Percentiles rank a stretch among this genome's conserved stretches.
phyloP scores from a whole-genome alignment of 2,113 vertebrate species.

The Platanista minor region DNA sequence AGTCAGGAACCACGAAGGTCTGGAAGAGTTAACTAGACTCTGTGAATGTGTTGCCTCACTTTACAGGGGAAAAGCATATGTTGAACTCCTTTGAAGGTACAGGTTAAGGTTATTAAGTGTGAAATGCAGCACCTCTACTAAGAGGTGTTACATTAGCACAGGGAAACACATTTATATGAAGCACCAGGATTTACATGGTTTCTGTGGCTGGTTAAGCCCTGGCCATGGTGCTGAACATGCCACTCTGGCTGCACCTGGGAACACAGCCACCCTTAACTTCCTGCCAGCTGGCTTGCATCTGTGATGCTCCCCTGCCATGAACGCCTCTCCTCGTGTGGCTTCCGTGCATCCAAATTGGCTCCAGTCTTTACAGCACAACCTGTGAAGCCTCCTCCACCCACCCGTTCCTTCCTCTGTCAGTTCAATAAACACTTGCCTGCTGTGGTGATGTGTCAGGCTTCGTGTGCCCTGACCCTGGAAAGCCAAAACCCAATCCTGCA shows the following conservation, averaged over 20 bases:
- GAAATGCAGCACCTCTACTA: background rate
- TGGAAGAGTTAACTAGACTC: background rate
- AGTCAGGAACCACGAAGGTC: background rate
- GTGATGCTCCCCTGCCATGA: rapidly evolving
- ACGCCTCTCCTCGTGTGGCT: background rate
- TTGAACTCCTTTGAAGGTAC: background rate
- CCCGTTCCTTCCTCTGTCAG: background rate
- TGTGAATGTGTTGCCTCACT: background rate
- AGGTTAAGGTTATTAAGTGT: background rate
- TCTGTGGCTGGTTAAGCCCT: background rate
- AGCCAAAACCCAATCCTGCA: background rate
- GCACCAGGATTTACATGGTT: background rate
- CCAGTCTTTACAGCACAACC: background rate
- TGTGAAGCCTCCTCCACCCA: too few relatives aligned
- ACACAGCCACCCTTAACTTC: background rate
- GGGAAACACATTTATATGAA: background rate
- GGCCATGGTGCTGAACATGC: background rate
- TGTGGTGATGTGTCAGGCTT: background rate
- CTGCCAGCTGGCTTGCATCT: rapidly evolving
- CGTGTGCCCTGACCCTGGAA: background rate
- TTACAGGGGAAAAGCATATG: background rate
- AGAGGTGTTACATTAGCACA: background rate
- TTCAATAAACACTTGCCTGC: background rate
- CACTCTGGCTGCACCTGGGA: too few relatives aligned
- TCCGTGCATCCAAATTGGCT: background rate